These are phyloP conservation scores for Sterrhoptilus dennistouni DNA, from an alignment of 2,113 vertebrate species.

Conservation along the genomic window DNA sequence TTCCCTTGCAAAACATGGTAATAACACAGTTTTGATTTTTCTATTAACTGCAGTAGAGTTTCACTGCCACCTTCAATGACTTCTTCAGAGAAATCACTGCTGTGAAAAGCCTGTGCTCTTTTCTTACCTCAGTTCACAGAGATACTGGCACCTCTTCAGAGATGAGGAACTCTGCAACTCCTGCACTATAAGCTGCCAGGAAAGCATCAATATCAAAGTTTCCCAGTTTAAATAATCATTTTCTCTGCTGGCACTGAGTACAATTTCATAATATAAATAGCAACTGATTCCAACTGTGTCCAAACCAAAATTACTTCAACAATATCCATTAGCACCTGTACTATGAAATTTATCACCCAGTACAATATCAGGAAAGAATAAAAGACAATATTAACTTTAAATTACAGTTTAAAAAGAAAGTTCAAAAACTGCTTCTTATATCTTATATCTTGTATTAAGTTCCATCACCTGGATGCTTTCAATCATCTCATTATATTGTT, in stretches of 20 bases:
- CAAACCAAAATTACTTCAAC: constrained; percentile 19
- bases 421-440: neutral
- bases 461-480: neutral
- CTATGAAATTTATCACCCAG: neutral
- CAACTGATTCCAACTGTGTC: neutral
- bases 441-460: neutral
- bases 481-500: neutral
- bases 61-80: neutral
- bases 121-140: neutral
- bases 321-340: neutral
- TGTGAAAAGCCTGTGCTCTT: neutral
- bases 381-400: neutral
- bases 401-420: neutral
- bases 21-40: neutral
- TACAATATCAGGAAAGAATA: neutral
- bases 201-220: neutral
- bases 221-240: neutral
- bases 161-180: neutral
- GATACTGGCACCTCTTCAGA: neutral
- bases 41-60: neutral
- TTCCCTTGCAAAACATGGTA: neutral
- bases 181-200: neutral
- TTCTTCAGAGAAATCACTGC: neutral
- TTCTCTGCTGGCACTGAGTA: neutral
- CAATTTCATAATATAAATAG: neutral